A percentile compares a stretch with the other conserved stretches of the same genome.
phyloP scores from a whole-genome alignment of 2,888 invertebrate genomes.

The Mesorhabditis sp. region DNA sequence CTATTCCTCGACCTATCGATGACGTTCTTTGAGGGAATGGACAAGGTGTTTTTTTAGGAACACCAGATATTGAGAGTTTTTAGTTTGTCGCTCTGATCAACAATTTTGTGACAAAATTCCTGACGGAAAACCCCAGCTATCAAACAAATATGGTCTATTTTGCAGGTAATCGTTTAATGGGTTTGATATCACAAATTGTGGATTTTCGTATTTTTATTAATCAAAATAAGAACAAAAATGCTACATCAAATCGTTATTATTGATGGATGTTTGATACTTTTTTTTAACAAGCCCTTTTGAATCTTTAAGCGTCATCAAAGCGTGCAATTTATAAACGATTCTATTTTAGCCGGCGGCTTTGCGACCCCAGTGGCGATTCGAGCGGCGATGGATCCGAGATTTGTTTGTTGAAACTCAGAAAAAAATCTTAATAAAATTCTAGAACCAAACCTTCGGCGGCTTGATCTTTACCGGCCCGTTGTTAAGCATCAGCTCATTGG shows the following conservation, averaged over 20 bases:
- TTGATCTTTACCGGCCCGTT: slow-evolving; percentile 1
- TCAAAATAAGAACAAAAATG: not conserved
- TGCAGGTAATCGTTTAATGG: not conserved
- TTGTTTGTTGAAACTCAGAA: not conserved
- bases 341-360: not conserved
- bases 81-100: not conserved
- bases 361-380: slow-evolving; percentile 1
- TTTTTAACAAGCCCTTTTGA: not conserved
- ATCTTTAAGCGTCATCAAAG: not conserved
- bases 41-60: not conserved
- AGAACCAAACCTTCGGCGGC: not conserved
- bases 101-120: not conserved
- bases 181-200: not conserved
- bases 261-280: not conserved
- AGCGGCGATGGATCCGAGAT: not conserved
- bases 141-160: not conserved
- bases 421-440: not conserved
- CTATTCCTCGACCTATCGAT: not conserved
- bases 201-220: not conserved
- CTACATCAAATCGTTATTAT: not conserved
- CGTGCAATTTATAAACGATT: not conserved
- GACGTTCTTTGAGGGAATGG: not conserved
- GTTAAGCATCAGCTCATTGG: not conserved
- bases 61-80: not conserved
- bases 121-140: not conserved